Conservation (phyloP, 1,140 invertebrate species). For the Ceratoteleas bidentatus region DNA sequence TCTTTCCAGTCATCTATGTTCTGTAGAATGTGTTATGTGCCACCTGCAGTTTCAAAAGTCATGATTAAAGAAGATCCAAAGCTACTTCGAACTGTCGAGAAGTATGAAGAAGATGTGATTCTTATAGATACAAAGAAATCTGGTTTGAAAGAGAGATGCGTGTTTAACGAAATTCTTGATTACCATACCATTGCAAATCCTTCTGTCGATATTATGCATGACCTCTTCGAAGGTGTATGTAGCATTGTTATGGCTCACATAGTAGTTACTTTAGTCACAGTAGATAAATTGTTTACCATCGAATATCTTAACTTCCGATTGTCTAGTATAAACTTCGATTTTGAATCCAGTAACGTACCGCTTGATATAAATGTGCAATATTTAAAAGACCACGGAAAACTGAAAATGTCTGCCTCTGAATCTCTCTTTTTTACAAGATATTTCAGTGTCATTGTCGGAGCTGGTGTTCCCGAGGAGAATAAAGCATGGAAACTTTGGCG, state of each 20-base stretch:
- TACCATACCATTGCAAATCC: slow-evolving; percentile 34
- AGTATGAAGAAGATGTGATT: slow-evolving; percentile 28
- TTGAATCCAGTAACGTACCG: slow-evolving; percentile 26
- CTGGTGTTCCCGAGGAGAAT: slow-evolving; percentile 9
- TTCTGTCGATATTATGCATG: too few relatives aligned
- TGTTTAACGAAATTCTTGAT: slow-evolving; percentile 35
- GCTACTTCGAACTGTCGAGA: slow-evolving; percentile 20
- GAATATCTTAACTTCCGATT: slow-evolving; percentile 27
- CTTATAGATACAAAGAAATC: slow-evolving; percentile 10
- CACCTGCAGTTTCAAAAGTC: slow-evolving; percentile 2
- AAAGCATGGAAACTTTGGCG: slow-evolving; percentile 21
- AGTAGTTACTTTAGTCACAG: too few relatives aligned
- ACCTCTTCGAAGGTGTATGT: too few relatives aligned
- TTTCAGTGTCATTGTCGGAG: slow-evolving; percentile 15
- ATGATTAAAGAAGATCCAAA: slow-evolving; percentile 31
- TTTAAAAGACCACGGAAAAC: not conserved
- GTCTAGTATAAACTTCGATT: slow-evolving; percentile 23
- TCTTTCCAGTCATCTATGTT: slow-evolving; percentile 22
- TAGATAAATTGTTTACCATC: not conserved
- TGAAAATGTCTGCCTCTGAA: not conserved
- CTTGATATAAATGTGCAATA: slow-evolving; percentile 3
- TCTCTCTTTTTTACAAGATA: too few relatives aligned
- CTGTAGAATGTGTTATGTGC: slow-evolving; percentile 45
- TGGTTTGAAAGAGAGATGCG: slow-evolving; percentile 35
- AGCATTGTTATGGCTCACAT: too few relatives aligned